Percentiles rank a stretch among this genome's conserved stretches.
phyloP scores from a whole-genome alignment of 2,797 vertebrate species.

The Paguma larvata region DNA sequence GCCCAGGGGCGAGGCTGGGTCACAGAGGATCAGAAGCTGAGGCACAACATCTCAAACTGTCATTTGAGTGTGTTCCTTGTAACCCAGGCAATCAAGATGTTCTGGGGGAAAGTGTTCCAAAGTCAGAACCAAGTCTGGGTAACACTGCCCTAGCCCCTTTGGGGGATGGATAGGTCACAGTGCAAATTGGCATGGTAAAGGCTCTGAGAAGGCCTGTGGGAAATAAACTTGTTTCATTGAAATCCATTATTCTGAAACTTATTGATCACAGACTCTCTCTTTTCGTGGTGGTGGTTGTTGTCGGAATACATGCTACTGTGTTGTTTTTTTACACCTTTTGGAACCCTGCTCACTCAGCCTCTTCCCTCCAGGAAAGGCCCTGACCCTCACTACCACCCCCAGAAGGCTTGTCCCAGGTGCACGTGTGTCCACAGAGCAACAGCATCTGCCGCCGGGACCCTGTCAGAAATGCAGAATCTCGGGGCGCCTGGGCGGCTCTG shows the following conservation, averaged over 20 bases:
- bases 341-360: not conserved
- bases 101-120: not conserved
- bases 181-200: not conserved
- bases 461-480: not conserved
- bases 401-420: not conserved
- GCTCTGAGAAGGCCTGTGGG: not conserved
- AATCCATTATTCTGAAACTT: not conserved
- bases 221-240: not conserved
- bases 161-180: not conserved
- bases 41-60: not conserved
- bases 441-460: not conserved
- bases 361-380: not conserved
- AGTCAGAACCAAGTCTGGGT: not conserved
- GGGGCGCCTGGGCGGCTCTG: no score
- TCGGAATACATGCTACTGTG: not conserved
- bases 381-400: not conserved
- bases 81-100: not conserved
- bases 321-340: not conserved
- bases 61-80: not conserved
- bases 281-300: no score
- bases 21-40: not conserved
- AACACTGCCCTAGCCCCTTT: not conserved
- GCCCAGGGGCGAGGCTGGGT: not conserved
- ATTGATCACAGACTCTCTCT: not conserved
- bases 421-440: not conserved